Evolutionary conservation across 2,797 vertebrate species (phyloP), one percentile per base, ranked within the genome.

Genomic region (Spondyliosoma cantharus): DNA sequence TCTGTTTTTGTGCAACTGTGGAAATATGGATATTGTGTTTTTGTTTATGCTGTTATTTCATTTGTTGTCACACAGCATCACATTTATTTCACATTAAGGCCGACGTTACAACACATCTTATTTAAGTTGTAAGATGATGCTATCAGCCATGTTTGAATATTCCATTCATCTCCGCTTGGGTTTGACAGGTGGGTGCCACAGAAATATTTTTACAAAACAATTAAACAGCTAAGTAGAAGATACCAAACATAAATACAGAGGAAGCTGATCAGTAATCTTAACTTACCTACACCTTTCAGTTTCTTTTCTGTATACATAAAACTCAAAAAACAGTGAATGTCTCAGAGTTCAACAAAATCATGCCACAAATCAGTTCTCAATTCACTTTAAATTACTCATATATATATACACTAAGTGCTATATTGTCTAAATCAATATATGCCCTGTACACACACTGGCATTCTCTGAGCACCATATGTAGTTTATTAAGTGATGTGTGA

Each of bases 1-100:
- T 90, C 87, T 90, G 86, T 89, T 89, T 88, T 77, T 75, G 69
- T 89, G 83, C 76, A 85, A 87, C 76, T 81, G 85, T 76, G 85
- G 84, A 88, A 89, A 92, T 87, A 89, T 87, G 87, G 84, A 86
- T 86, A 86, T 89, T 84, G 80, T 84, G 81, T 87, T 91, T 92
- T 90, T 86, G 84, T 91, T 93, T 87, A 89, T 89, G 72, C 72
- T 20, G 73, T 89, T 87, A 86, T 92, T 90, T 82, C 68, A 90
- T 92, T 89, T 89, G 82, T 79, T 85, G 83, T 82, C 84, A 83
- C 63, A 68, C 54, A 59, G 76, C 78, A 83, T 89, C 71, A 69
- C 76, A 88, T 90, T 89, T 84, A 86, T 89, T 91, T 83, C 86
- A 84, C 84, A 80, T 88, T 80, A 85, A 2, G 37, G 58, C 56